Evolutionary conservation across 2,888 invertebrate genomes (phyloP).

Genomic region (Horisme vitalbata): DNA sequence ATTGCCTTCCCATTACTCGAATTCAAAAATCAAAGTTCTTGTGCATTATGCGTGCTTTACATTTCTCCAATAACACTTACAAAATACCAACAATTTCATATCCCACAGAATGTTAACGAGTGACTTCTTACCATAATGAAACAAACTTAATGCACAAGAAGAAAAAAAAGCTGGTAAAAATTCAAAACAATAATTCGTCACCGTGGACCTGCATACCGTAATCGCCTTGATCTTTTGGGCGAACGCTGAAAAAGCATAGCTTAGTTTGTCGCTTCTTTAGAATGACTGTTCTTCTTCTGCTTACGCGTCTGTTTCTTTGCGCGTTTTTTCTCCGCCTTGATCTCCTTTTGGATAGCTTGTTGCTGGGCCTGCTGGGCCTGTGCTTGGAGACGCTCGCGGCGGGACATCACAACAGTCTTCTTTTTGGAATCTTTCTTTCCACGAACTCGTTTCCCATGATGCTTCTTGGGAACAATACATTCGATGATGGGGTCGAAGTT

Average conservation of each 20-base stretch:
- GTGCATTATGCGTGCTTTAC: conserved; percentile 7
- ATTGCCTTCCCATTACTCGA: conserved; percentile 25
- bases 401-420: conserved; percentile 30
- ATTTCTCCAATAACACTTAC: conserved; percentile 1
- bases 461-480: conserved; percentile 12
- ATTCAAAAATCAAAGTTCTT: neutral
- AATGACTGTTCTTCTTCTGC: conserved; percentile 11
- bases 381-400: conserved; percentile 22
- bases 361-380: conserved; percentile 17
- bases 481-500: conserved; percentile 6
- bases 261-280: conserved; percentile 9
- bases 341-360: conserved; percentile 15
- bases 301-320: conserved; percentile 24
- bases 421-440: conserved; percentile 26
- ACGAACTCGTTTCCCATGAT: conserved; percentile 16
- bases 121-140: neutral
- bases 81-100: conserved; percentile 6
- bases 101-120: neutral
- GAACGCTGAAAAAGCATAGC: neutral
- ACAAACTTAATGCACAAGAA: conserved; percentile 3
- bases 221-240: neutral
- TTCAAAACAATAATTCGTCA: neutral
- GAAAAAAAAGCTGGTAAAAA: neutral
- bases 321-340: conserved; percentile 20
- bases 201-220: no score